Evolutionary conservation across 2,888 invertebrate genomes (phyloP), one percentile per base, ranked within the genome.

Genomic region (Electrophaes corylata): DNA sequence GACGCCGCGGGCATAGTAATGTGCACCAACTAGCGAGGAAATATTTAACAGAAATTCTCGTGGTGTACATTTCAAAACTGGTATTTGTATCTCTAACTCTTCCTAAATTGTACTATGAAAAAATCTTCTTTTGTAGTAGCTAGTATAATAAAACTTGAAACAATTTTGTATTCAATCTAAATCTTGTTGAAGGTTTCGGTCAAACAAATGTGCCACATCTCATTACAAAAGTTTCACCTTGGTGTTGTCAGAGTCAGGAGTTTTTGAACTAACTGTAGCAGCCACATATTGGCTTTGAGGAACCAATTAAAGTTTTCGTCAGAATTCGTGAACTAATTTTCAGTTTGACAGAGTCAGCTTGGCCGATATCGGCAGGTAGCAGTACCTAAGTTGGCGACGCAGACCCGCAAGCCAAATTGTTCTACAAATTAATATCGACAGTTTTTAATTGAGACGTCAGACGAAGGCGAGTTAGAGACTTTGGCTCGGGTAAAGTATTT

Each of bases 291-390:
- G 86, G 83, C 82, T 83, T 77, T 81, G 84, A 86, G 81, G 76
- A 88, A 85, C 83, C 88, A 90, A 91, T 91, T 90, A 90, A 91
- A 91, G 87, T 91, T 91, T 87, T 86, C 86, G 86, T 84, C 84
- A 78, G 78, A 86, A 88, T 86, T 85, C 68, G 71, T 81, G 77
- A 89, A 91, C 88, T 88, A 91, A 91, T 89, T 91, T 89, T 80
- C 84, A 78, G 87, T 90, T 89, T 84, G 86, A 85, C 86, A 81
- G 78, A 84, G 88, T 90, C 88, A 88, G 88, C 86, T 79, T 73
- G 78, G 75, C 73, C 75, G 63, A 54, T 60, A 63, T 53, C 61
- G 76, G 73, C 83, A 88, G 87, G 88, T 86, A 49, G 29, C 59
- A 57, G n/a, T n/a, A 47, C 26, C 1, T 53, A 81, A 86, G 73